Percentiles rank a stretch among this genome's conserved stretches.
These are phyloP conservation scores for Hyles vespertilio DNA, from an alignment of 1,140 invertebrate species.

Conservation along the genomic window DNA sequence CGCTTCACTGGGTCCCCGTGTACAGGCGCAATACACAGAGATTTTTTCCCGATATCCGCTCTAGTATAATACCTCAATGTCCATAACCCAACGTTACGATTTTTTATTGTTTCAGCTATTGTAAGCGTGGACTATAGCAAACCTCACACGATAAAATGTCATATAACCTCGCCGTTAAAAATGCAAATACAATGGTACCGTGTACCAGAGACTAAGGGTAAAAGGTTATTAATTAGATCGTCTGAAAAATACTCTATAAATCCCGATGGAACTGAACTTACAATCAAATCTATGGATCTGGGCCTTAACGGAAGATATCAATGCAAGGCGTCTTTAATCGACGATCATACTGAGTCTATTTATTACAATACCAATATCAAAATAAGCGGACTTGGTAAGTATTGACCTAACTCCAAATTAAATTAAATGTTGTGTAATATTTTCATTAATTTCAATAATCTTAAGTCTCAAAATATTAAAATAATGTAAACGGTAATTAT, in stretches of 20 bases:
- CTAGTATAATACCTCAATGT: too few relatives aligned
- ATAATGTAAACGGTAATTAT: too few relatives aligned
- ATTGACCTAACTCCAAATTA: neutral
- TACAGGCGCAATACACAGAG: too few relatives aligned
- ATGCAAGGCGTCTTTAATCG: neutral
- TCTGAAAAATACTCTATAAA: constrained; percentile 3
- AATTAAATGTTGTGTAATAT: too few relatives aligned
- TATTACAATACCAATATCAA: neutral
- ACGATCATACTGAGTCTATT: neutral
- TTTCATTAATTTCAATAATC: too few relatives aligned
- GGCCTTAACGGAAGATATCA: neutral
- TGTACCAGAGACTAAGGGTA: neutral
- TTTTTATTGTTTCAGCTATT: neutral
- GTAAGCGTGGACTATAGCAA: neutral
- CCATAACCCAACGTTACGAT: neutral
- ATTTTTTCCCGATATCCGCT: too few relatives aligned
- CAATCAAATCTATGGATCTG: neutral
- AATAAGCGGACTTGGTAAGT: neutral
- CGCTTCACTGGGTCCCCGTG: too few relatives aligned
- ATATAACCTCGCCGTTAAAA: neutral
- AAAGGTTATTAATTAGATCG: neutral
- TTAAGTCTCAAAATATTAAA: too few relatives aligned
- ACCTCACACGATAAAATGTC: neutral
- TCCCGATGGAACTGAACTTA: constrained; percentile 2
- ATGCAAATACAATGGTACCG: constrained; percentile 1